These are phyloP conservation scores for Hozukius guyotensis DNA, from an alignment of 2,797 vertebrate genomes.

Conservation along the genomic window DNA sequence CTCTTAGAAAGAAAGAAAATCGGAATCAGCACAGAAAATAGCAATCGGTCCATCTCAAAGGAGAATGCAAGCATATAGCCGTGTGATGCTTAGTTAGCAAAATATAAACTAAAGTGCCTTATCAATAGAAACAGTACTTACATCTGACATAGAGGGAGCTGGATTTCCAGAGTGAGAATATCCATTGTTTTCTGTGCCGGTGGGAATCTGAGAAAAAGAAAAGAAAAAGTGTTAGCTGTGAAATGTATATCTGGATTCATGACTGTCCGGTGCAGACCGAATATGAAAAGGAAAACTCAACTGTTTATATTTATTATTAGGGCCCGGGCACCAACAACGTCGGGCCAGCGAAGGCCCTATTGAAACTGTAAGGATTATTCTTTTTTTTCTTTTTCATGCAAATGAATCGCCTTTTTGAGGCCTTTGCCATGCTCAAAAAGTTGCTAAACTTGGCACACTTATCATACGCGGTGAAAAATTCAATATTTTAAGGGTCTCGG, in stretches of 20 bases:
- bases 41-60: too few relatives aligned
- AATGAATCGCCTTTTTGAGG: too few relatives aligned
- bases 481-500: too few relatives aligned
- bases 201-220: constrained; percentile 57
- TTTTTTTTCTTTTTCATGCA: too few relatives aligned
- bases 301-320: too few relatives aligned
- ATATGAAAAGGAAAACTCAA: neutral
- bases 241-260: neutral
- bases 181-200: constrained; percentile 87
- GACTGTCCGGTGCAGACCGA: neutral
- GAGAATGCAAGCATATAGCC: neutral
- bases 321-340: too few relatives aligned
- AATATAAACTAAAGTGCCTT: neutral
- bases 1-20: too few relatives aligned
- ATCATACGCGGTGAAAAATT: too few relatives aligned
- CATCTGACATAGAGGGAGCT: constrained; percentile 82
- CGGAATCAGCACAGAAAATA: neutral
- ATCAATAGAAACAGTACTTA: constrained; percentile 70
- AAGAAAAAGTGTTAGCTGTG: neutral
- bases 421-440: too few relatives aligned
- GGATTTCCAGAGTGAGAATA: constrained; percentile 83
- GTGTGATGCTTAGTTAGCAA: neutral
- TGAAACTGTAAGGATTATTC: too few relatives aligned
- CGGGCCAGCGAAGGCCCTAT: too few relatives aligned
- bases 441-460: too few relatives aligned